These are phyloP conservation scores for Calidris pugnax DNA, from an alignment of 2,113 vertebrate species.

Conservation along the genomic window DNA sequence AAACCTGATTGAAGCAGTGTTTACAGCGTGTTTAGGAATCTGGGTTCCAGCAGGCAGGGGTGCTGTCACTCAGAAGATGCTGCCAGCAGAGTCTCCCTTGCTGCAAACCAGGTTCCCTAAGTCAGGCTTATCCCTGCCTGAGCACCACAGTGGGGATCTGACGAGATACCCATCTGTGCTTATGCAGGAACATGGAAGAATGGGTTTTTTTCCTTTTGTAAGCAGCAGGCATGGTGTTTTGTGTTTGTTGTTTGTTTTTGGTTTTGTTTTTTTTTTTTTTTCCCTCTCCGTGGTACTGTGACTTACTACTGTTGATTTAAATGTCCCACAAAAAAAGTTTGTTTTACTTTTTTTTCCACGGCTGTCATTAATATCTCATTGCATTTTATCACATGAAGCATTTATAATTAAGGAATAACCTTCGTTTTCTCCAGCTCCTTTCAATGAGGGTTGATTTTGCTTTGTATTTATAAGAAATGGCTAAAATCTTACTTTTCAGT, in stretches of 20 bases:
- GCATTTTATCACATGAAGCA: not conserved
- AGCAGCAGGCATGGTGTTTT: not conserved
- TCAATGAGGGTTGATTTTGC: not conserved
- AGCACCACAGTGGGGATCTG: not conserved
- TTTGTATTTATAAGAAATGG: not conserved
- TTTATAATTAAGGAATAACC: not conserved
- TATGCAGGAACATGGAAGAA: not conserved
- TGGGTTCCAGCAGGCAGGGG: not conserved
- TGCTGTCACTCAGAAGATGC: not conserved
- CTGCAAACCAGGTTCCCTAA: not conserved
- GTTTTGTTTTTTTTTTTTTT: not conserved
- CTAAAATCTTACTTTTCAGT: not conserved
- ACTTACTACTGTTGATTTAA: not conserved
- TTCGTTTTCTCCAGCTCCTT: not conserved
- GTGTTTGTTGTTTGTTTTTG: no score
- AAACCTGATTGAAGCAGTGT: not conserved
- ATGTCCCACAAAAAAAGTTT: not conserved
- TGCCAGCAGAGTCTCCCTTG: not conserved
- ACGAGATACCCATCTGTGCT: not conserved
- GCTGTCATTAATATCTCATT: not conserved
- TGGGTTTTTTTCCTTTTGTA: not conserved
- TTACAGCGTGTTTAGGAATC: not conserved
- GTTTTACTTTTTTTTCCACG: not conserved
- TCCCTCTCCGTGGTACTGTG: not conserved
- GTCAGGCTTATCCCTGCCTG: not conserved